Conservation (phyloP, 2,888 invertebrate genomes). For the Eucriotettix oculatus region DNA sequence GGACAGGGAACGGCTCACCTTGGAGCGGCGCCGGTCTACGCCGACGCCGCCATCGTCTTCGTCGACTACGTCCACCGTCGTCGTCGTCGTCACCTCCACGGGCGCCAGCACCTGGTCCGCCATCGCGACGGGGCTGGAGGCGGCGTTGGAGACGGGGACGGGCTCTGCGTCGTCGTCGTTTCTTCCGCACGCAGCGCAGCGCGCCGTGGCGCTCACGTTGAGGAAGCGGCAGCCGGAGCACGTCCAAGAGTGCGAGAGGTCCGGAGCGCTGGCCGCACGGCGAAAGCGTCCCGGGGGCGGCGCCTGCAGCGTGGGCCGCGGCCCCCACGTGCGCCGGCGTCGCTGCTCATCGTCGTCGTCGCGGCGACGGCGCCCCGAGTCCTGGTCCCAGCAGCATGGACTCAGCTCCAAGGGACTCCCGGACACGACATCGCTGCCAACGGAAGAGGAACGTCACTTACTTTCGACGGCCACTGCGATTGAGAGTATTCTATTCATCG, state of each 20-base stretch:
- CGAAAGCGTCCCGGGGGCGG: too few species aligned
- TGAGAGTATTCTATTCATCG: too few species aligned
- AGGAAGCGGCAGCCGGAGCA: conserved; percentile 22
- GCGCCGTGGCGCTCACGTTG: conserved; percentile 19
- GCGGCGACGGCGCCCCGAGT: too few species aligned
- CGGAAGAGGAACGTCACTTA: too few species aligned
- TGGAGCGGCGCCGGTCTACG: conserved; percentile 23
- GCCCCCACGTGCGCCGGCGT: too few species aligned
- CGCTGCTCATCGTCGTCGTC: too few species aligned
- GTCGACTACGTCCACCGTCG: not conserved
- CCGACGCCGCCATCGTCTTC: not conserved
- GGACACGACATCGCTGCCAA: too few species aligned
- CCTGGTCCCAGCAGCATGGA: too few species aligned
- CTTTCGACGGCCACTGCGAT: too few species aligned
- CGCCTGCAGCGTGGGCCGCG: too few species aligned
- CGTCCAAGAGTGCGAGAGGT: conserved; percentile 21
- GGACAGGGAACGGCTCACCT: conserved; percentile 42
- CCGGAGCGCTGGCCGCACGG: conserved; percentile 15
- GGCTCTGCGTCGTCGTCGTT: conserved; percentile 4
- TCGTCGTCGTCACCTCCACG: not conserved
- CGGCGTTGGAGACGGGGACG: not conserved
- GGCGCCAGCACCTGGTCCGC: not conserved
- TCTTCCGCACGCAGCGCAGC: conserved; percentile 17
- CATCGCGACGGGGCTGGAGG: not conserved
- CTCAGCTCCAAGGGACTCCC: too few species aligned